Evolutionary conservation across 1,140 invertebrate genomes (phyloP), one percentile per base, ranked within the genome.

Genomic region (Caligus rogercresseyi): DNA sequence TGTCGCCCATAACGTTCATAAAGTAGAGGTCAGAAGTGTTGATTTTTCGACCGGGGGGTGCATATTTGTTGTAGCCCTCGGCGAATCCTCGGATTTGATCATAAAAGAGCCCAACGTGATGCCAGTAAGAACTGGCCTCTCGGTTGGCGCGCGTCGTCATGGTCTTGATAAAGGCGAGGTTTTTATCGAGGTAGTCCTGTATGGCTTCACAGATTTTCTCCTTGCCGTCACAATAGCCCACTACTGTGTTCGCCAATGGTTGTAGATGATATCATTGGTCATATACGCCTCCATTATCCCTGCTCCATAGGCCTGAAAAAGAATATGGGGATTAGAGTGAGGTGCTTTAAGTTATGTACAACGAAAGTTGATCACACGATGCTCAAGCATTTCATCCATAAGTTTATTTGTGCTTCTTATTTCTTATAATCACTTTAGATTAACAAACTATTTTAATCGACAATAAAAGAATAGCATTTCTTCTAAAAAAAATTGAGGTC

Each of bases 281-380:
- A 88, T 70, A 24, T 81, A 81, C 0, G 88, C 89, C 74, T 93
- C 89, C 0, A 87, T 75, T n/a, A 88, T 76, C 7, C 90, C 90
- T n/a, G 89, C 88, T 1, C 85, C 83, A 71, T 84, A 89, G 0
- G 87, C 87, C 74, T 93, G 89, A 4, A 85, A 77, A 65, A 79
- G 77, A 70, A 23, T 24, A 23, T n/a, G n/a, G n/a, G n/a, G n/a
- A n/a, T n/a, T n/a, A n/a, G n/a, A n/a, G n/a, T n/a, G n/a, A n/a
- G n/a, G n/a, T n/a, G n/a, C n/a, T n/a, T n/a, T n/a, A n/a, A n/a
- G n/a, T n/a, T n/a, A n/a, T n/a, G n/a, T n/a, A n/a, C n/a, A n/a
- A n/a, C n/a, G n/a, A n/a, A n/a, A n/a, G n/a, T n/a, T n/a, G n/a
- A n/a, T n/a, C n/a, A n/a, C n/a, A n/a, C n/a, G n/a, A n/a, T n/a